These are phyloP conservation scores for Eurois occulta DNA, from an alignment of 2,888 invertebrate species.

Conservation along the genomic window DNA sequence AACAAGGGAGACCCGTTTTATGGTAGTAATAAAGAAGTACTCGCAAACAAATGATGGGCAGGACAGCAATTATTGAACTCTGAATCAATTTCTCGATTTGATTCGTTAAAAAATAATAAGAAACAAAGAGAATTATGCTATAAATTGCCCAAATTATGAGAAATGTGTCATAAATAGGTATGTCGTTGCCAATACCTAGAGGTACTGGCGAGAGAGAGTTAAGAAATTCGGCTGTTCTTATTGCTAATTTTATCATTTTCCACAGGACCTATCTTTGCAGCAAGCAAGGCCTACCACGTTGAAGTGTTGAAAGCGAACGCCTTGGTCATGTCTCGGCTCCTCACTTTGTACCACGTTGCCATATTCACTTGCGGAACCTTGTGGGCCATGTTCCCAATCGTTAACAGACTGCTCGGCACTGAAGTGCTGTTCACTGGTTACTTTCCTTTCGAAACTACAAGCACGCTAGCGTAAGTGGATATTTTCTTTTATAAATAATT, in stretches of 20 bases:
- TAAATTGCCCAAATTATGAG: background rate
- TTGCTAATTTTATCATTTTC: background rate
- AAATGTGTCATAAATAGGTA: background rate
- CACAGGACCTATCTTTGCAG: constrained; percentile 76
- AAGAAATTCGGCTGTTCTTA: background rate
- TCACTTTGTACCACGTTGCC: constrained; percentile 74
- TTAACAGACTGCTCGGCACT: constrained; percentile 75
- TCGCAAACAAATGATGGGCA: background rate
- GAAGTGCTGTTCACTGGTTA: constrained; percentile 80
- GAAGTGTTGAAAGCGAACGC: constrained; percentile 75
- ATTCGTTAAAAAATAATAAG: background rate
- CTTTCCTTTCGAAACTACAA: constrained; percentile 80
- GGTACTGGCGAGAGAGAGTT: no score
- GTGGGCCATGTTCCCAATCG: constrained; percentile 78
- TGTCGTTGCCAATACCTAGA: background rate
- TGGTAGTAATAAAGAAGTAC: background rate
- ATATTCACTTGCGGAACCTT: constrained; percentile 71
- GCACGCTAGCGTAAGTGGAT: constrained; percentile 75
- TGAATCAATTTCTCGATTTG: background rate
- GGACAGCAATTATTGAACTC: background rate
- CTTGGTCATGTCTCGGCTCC: constrained; percentile 74
- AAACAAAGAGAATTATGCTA: background rate
- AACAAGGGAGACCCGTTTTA: no score
- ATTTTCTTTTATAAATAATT: background rate
- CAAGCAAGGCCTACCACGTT: constrained; percentile 74